Evolutionary conservation across 53 echinoderm and acorn worm genomes (phyloP), one percentile per base, ranked within the genome.

Genomic region (Mesocentrotus franciscanus): DNA sequence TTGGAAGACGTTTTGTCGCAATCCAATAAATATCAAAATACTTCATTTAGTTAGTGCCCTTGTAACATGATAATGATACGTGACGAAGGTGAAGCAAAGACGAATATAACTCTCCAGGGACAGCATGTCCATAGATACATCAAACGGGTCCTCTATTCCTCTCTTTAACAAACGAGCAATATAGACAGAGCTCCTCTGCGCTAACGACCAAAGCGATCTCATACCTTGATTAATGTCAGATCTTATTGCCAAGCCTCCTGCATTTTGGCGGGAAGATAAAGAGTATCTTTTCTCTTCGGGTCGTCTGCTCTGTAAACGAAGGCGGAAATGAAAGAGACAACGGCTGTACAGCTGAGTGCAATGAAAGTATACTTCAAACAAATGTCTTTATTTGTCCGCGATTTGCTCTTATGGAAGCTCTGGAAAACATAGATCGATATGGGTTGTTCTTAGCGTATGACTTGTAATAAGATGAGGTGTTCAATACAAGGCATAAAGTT

Each of bases 201-300:
- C 18, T 81, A 81, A 81, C 22, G 18, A 42, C 36, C 18, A 18
- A 36, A 20, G 39, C 42, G 81, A 36, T 20, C 36, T 81, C 81
- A 36, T 81, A 42, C 42, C 36, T 81, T 39, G 42, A 81, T 81
- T 36, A 81, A 81, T 81, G 81, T 42, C 81, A 81, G 36, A 81
- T 81, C 81, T 81, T 81, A 36, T 81, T 81, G 81, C 81, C 42
- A 16, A 81, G 22, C 42, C 81, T 81, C 20, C 22, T 81, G 42
- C 81, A 81, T 81, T 64, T 81, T 81, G 81, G 81, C 81, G 81
- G 81, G 42, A 81, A 81, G 81, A 81, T 81, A 36, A 81, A 81
- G 81, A 42, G 81, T 81, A 81, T 81, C 42, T 81, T 36, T 74
- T 36, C 42, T 18, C 22, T 39, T 36, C 9, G 6, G 81, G 81